Evolutionary conservation across 2,113 vertebrate genomes (phyloP).

Genomic region (Abramis brama): DNA sequence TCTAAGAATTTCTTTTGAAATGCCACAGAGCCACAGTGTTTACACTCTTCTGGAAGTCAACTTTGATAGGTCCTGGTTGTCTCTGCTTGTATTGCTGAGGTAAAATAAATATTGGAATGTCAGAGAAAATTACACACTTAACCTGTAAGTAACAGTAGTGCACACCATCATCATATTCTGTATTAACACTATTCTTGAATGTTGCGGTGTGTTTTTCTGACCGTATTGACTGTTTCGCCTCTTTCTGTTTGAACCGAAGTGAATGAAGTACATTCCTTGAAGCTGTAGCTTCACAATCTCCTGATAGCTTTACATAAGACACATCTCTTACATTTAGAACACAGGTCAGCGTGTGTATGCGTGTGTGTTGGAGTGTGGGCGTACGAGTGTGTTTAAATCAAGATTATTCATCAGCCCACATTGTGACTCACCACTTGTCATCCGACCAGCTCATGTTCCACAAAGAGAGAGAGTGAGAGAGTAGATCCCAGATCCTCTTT

Average conservation of each 20-base stretch:
- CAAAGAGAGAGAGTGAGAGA: conserved; percentile 50
- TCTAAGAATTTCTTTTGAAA: not conserved
- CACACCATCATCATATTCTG: conserved; percentile 7
- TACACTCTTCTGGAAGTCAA: not conserved
- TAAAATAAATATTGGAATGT: conserved; percentile 1
- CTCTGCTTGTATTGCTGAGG: not conserved
- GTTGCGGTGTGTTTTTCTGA: conserved; percentile 1
- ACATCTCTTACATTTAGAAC: conserved; percentile 39
- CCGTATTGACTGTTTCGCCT: not conserved
- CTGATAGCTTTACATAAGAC: conserved; percentile 52
- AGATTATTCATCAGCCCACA: conserved; percentile 74
- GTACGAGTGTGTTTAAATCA: conserved; percentile 42
- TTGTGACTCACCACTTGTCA: conserved; percentile 72
- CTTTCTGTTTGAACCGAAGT: conserved; percentile 23
- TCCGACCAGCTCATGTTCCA: conserved; percentile 65
- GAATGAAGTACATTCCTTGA: conserved; percentile 50
- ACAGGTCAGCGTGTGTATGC: conserved; percentile 47
- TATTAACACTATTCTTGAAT: conserved; percentile 3
- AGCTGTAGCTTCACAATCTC: conserved; percentile 25
- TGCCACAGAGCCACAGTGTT: not conserved
- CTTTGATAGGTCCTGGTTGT: not conserved
- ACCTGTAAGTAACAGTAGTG: conserved; percentile 16
- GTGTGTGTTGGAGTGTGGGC: conserved; percentile 46
- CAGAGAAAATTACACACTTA: conserved; percentile 4
- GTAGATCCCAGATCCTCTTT: conserved; percentile 12